Conservation (phyloP, 2,113 vertebrate species). For the Phaethon lepturus region DNA sequence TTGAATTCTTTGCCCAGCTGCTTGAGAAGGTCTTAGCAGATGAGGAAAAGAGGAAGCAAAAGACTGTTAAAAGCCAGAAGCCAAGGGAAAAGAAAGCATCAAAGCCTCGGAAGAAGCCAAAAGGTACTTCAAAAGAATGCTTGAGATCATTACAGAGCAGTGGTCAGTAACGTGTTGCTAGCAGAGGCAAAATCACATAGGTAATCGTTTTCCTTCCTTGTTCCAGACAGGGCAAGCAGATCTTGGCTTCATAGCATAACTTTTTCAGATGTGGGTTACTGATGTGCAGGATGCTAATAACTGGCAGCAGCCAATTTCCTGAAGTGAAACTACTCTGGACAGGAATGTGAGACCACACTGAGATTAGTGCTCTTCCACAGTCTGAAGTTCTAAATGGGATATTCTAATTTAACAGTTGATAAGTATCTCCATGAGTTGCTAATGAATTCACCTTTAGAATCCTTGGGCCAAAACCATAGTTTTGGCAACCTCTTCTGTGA, state of each 20-base stretch:
- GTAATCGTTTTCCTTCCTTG: not conserved
- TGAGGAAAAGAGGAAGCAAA: constrained; percentile 84
- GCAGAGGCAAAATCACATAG: not conserved
- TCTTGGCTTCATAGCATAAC: not conserved
- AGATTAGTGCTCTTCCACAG: not conserved
- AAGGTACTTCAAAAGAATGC: constrained; percentile 64
- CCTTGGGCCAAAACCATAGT: not conserved
- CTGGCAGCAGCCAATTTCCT: not conserved
- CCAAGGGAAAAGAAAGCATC: constrained; percentile 69
- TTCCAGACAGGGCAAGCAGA: not conserved
- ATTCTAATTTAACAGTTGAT: not conserved
- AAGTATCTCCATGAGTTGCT: not conserved
- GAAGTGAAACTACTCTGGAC: not conserved
- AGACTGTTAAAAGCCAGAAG: constrained; percentile 70
- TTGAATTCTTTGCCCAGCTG: constrained; percentile 90
- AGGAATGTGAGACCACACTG: not conserved
- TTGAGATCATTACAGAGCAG: not conserved
- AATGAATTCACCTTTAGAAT: not conserved
- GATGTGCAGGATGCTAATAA: not conserved
- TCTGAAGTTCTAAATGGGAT: not conserved
- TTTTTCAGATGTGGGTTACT: not conserved
- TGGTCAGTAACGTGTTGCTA: not conserved
- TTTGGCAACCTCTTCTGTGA: not conserved
- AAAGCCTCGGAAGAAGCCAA: constrained; percentile 66
- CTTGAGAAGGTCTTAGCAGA: constrained; percentile 88